phyloP scores from a whole-genome alignment of 2,797 vertebrate genomes.

The Muscicapa comitata region DNA sequence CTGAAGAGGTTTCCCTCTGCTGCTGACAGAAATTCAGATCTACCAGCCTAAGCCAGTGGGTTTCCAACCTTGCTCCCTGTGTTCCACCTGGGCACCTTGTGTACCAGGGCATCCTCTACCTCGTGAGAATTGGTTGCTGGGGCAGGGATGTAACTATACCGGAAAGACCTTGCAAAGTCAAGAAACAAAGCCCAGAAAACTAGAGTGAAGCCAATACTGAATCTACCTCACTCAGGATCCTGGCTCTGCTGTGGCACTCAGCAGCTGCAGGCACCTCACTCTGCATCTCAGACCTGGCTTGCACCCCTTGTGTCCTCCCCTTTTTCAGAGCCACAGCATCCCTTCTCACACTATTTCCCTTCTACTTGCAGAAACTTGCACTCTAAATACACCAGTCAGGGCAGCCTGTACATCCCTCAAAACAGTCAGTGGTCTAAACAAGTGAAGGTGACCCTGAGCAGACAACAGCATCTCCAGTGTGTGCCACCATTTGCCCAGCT shows the following conservation, averaged over 20 bases:
- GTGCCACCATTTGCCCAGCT: background rate
- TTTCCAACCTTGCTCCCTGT: background rate
- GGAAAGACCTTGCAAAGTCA: background rate
- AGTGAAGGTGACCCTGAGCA: background rate
- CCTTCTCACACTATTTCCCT: background rate
- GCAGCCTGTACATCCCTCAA: background rate
- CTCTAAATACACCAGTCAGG: background rate
- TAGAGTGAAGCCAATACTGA: background rate
- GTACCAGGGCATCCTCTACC: background rate
- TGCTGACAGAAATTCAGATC: background rate
- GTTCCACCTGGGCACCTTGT: accelerated
- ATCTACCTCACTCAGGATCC: background rate
- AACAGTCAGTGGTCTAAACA: background rate
- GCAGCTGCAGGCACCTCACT: background rate
- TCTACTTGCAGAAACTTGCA: background rate
- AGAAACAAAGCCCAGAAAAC: background rate
- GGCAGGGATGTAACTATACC: background rate
- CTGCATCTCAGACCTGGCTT: background rate
- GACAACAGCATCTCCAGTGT: background rate
- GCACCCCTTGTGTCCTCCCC: background rate
- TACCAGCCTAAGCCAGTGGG: background rate
- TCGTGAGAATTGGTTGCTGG: background rate
- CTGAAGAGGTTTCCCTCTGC: background rate
- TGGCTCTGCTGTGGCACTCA: background rate
- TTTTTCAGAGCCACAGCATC: background rate